Evolutionary conservation across 2,113 vertebrate genomes (phyloP), one percentile per base, ranked within the genome.

Genomic region (Rhynchomys soricoides): DNA sequence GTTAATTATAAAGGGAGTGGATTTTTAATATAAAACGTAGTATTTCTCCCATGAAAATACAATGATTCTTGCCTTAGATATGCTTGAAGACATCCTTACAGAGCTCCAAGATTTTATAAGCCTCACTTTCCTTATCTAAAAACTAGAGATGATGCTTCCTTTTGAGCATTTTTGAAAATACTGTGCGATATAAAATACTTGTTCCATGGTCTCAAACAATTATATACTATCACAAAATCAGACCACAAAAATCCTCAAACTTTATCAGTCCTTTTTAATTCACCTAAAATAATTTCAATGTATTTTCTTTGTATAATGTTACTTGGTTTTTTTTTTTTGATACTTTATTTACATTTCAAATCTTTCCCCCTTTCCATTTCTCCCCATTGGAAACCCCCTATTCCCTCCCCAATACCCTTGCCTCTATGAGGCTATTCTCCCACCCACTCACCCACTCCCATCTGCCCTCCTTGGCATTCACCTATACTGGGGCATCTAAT

Each of bases 231-330:
- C 62, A 86, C 70, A 34, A 94, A 95, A 86, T 43, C 43, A n/a
- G 88, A 87, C 21, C 40, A 96, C 31, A 97, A 70, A 85, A 88
- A 83, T 48, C 13, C 48, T 90, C 55, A 68, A 85, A 90, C 10
- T 88, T 88, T 62, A n/a, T 52, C 43, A 31, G 21, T 22, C 37
- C 31, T 91, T 75, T n/a, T 43, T 13, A 68, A 78, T 86, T 62
- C 26, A 66, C 78, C 50, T 93, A 70, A 26, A 79, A 79, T 77
- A 79, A 74, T 68, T 86, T n/a, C 66, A 73, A 24, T 22, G 8
- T 40, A 40, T n/a, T n/a, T n/a, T n/a, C n/a, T n/a, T n/a, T n/a
- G n/a, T n/a, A n/a, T n/a, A n/a, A n/a, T n/a, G n/a, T n/a, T n/a
- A n/a, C n/a, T n/a, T n/a, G n/a, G n/a, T n/a, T n/a, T n/a, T n/a